Percentiles rank a stretch among this genome's conserved stretches.
phyloP scores from a whole-genome alignment of 2,113 vertebrate species.

The Pagrus major region DNA sequence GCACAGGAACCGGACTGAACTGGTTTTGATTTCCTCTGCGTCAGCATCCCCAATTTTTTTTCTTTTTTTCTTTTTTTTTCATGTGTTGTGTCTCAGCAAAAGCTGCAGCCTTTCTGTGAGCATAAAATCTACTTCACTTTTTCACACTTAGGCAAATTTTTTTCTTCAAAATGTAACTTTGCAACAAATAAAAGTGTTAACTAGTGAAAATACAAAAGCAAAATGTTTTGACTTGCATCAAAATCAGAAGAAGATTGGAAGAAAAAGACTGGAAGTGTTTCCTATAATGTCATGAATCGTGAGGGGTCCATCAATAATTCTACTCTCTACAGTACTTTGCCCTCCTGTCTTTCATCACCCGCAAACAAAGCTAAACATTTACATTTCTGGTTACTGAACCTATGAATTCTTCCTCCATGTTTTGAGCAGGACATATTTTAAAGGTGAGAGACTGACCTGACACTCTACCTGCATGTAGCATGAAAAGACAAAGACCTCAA shows the following conservation, averaged over 20 bases:
- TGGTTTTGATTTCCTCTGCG: slow-evolving; percentile 60
- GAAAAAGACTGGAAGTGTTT: neutral
- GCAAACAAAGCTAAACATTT: slow-evolving; percentile 29
- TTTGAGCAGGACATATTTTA: neutral
- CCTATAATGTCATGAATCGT: neutral
- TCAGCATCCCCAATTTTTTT: slow-evolving; percentile 33
- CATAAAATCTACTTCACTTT: neutral
- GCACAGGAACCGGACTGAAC: slow-evolving; percentile 58
- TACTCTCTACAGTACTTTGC: neutral
- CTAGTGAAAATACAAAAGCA: neutral
- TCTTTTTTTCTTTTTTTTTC: neutral
- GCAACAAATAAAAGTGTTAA: neutral
- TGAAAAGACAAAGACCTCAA: neutral
- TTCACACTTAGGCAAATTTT: neutral
- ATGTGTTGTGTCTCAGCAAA: neutral
- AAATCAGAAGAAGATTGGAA: neutral
- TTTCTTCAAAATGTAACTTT: neutral
- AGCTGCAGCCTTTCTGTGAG: neutral
- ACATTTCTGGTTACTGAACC: slow-evolving; percentile 28
- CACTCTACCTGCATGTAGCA: neutral
- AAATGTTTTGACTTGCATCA: neutral
- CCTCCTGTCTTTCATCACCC: neutral
- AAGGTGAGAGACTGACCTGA: neutral
- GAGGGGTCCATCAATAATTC: neutral
- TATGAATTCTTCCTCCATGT: neutral